phyloP scores from a whole-genome alignment of 2,797 vertebrate species.

The Pachyuromys duprasi region DNA sequence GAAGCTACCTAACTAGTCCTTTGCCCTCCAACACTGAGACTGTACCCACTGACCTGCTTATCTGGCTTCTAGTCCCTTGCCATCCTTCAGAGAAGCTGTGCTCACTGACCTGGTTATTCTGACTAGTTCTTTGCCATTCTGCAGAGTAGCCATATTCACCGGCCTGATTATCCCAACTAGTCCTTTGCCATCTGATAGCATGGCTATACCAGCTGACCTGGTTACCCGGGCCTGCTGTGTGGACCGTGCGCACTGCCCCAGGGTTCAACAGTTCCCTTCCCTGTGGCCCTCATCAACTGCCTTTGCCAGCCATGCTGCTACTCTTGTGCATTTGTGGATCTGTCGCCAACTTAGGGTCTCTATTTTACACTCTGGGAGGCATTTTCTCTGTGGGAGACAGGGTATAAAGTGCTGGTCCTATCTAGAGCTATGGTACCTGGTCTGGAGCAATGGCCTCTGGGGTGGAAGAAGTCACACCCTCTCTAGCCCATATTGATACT shows the following conservation, averaged over 20 bases:
- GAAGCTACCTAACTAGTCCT: background rate
- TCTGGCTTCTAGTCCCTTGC: background rate
- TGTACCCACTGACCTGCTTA: background rate
- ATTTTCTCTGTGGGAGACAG: background rate
- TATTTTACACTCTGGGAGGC: rapidly evolving
- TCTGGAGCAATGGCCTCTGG: background rate
- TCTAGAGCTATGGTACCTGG: too few relatives aligned
- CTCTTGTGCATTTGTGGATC: background rate
- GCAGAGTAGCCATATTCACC: background rate
- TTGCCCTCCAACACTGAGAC: background rate
- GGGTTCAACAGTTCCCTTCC: background rate
- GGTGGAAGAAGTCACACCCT: background rate
- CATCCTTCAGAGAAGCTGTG: background rate
- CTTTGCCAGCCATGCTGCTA: rapidly evolving
- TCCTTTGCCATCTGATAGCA: background rate
- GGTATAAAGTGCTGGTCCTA: too few relatives aligned
- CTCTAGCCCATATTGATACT: background rate
- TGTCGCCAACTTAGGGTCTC: background rate
- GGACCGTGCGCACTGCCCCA: rapidly evolving
- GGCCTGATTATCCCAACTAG: background rate
- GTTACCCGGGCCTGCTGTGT: background rate
- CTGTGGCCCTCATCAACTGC: too few relatives aligned
- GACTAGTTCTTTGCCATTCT: background rate
- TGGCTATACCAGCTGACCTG: background rate
- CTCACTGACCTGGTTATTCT: background rate